Conservation (phyloP, 2,888 invertebrate species). For the Diarsia mendica region DNA sequence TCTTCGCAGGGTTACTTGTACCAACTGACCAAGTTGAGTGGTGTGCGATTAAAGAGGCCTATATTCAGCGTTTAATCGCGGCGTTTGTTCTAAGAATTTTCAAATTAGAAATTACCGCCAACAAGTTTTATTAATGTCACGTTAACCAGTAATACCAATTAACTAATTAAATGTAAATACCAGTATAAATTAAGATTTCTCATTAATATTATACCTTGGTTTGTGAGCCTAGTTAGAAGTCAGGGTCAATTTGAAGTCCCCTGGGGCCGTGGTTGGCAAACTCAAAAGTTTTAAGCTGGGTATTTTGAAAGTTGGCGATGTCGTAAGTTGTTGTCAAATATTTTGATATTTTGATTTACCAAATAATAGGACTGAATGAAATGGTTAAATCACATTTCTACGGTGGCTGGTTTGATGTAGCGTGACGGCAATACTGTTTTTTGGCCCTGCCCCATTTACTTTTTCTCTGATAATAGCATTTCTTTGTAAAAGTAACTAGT, state of each 20-base stretch:
- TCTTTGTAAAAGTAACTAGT: neutral
- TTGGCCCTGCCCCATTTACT: no score
- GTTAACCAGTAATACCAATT: neutral
- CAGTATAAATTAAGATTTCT: neutral
- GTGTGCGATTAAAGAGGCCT: no score
- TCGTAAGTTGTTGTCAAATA: neutral
- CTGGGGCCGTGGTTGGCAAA: neutral
- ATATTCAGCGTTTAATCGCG: no score
- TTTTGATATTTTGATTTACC: neutral
- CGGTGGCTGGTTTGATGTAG: no score
- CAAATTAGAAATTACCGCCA: neutral
- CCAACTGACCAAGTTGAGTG: no score
- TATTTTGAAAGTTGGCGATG: neutral
- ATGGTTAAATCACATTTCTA: neutral
- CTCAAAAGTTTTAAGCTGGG: neutral
- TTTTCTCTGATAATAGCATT: no score
- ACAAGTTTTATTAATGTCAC: conserved; percentile 1
- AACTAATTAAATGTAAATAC: neutral
- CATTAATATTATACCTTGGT: neutral
- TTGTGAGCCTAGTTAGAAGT: neutral
- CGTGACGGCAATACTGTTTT: no score
- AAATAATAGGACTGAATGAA: neutral
- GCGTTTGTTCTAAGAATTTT: neutral
- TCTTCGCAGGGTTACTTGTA: no score
- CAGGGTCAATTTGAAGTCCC: neutral